Percentiles rank a stretch among this genome's conserved stretches.
Evolutionary conservation across 2,797 vertebrate genomes (phyloP).

Genomic region (Emys orbicularis): DNA sequence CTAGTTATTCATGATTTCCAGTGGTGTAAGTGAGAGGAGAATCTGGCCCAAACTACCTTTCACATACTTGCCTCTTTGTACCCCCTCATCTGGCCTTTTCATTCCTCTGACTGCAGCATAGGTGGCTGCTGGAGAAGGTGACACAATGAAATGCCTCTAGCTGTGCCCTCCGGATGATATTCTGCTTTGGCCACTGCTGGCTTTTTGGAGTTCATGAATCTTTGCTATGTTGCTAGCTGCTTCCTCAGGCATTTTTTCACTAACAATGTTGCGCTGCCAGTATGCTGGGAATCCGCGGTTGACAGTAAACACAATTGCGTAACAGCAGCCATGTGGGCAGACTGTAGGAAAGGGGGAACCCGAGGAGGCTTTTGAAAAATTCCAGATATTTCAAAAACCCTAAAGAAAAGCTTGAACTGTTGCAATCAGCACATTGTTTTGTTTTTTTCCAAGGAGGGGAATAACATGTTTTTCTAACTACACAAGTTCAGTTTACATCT

Average conservation of each 20-base stretch:
- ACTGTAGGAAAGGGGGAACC: not conserved
- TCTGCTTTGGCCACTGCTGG: constrained; percentile 24
- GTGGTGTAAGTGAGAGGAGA: not conserved
- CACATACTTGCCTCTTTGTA: not conserved
- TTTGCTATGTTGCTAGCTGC: constrained; percentile 42
- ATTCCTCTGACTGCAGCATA: not conserved
- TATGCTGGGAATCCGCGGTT: not conserved
- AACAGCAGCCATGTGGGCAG: not conserved
- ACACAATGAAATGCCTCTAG: not conserved
- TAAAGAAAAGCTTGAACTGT: not conserved
- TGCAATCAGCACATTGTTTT: not conserved
- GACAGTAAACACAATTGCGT: not conserved
- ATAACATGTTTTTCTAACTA: not conserved
- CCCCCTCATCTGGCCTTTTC: not conserved
- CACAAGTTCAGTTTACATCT: not conserved
- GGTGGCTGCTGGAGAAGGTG: not conserved
- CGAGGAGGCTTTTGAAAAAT: not conserved
- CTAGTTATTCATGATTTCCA: not conserved
- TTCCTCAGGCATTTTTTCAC: constrained; percentile 18
- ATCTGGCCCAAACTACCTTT: not conserved
- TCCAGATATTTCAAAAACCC: not conserved
- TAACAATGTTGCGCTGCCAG: not conserved
- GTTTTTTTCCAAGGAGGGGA: not conserved
- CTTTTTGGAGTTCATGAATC: constrained; percentile 31
- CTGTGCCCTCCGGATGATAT: not conserved